A percentile compares a stretch with the other conserved stretches of the same genome.
These are phyloP conservation scores for Heliangelus exortis DNA, from an alignment of 2,797 vertebrate genomes.

Conservation along the genomic window DNA sequence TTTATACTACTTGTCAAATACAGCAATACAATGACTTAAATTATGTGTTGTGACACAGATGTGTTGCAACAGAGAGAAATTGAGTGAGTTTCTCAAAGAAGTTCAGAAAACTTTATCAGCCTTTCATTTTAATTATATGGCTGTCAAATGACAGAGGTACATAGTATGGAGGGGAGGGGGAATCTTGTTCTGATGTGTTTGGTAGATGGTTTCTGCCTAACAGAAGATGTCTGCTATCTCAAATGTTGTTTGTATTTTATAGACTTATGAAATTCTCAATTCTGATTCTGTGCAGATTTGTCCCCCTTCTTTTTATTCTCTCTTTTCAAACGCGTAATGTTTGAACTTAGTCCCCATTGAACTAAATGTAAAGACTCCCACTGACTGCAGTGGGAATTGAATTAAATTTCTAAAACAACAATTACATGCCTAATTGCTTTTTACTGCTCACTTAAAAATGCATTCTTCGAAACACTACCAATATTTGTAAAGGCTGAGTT, in stretches of 20 bases:
- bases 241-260: background rate
- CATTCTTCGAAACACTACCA: slow-evolving; percentile 61
- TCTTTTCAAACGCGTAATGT: background rate
- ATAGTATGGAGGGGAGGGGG: rapidly evolving
- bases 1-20: background rate
- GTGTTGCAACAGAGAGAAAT: background rate
- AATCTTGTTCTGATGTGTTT: background rate
- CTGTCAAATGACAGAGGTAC: background rate
- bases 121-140: background rate
- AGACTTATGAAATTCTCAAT: background rate
- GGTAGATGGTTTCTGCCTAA: background rate
- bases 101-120: background rate
- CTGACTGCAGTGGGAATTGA: slow-evolving; percentile 38
- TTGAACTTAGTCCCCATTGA: background rate
- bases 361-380: background rate
- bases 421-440: slow-evolving; percentile 68
- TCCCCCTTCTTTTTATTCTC: background rate
- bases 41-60: background rate
- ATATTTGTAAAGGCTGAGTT: slow-evolving; percentile 55
- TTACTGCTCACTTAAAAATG: slow-evolving; percentile 69
- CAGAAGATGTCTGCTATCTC: background rate
- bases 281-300: background rate
- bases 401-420: slow-evolving; percentile 54
- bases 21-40: background rate
- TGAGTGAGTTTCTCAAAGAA: background rate